These are phyloP conservation scores for Rhinoraja longicauda DNA, from an alignment of 2,797 vertebrate species.

Conservation along the genomic window DNA sequence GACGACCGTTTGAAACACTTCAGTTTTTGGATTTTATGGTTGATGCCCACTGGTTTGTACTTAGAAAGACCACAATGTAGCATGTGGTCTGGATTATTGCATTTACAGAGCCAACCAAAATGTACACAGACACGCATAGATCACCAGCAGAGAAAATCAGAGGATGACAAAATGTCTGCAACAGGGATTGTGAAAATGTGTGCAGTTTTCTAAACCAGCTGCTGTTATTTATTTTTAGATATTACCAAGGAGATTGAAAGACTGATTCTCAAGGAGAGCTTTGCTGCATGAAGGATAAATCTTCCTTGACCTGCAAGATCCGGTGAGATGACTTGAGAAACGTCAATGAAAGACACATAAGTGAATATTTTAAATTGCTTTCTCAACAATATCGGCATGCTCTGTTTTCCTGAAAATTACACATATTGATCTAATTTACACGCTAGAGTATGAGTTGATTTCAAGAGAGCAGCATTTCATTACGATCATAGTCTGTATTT, in stretches of 20 bases:
- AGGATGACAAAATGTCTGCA: not conserved
- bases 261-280: not conserved
- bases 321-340: not conserved
- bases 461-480: not conserved
- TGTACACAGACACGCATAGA: not conserved
- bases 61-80: not conserved
- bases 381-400: not conserved
- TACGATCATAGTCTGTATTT: not conserved
- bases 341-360: not conserved
- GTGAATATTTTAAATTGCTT: not conserved
- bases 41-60: not conserved
- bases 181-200: not conserved
- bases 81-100: not conserved
- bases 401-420: not conserved
- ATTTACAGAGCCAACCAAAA: not conserved
- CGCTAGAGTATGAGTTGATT: not conserved
- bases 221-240: not conserved
- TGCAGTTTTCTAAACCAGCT: not conserved
- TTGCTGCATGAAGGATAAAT: not conserved
- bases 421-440: not conserved
- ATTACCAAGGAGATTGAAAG: slow-evolving; percentile 12
- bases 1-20: not conserved
- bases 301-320: not conserved
- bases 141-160: not conserved
- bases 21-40: not conserved